Base-by-base conservation (phyloP, 2,888 invertebrate genomes). In the Tetramorium bicarinatum region DNA sequence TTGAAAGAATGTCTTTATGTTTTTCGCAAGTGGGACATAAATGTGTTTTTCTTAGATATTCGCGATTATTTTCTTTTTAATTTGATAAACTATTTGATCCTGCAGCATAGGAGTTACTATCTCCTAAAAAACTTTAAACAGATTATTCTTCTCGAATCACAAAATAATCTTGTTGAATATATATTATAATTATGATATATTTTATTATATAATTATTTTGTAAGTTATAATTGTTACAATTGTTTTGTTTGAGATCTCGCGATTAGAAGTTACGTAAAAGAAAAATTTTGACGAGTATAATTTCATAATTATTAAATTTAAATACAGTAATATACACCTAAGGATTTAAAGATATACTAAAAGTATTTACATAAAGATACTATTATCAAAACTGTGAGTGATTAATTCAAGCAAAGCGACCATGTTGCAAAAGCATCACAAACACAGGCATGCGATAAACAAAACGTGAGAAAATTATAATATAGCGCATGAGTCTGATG, bases 331-430 rank as follows among this genome's bases (percentile, higher is more conserved):
- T 34, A n/a, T 18, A 44, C 11, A 21, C 34, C 21, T 49, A 34
- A 8, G 44, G 4, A 64, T 29, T 44, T 61, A 13, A 47, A 74
- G 2, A 29, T 54, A 34, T 44, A 25, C 66, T 52, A 66, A 18
- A 25, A 66, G 18, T 56, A 79, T 71, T 56, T 47, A 71, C 21
- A 47, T 34, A 11, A 59, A 21, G 13, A 56, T 18, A 34, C 29
- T 44, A 49, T 77, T 77, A 44, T 72, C 9, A 13, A 49, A 80
- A 71, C 7, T 47, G 21, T 34, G 59, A 61, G 15, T n/a, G 47
- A 74, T 72, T 72, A 67, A 72, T 59, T 21, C 59, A 86, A 90
- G 86, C 79, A 41, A 90, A 86, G 86, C 91, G 85, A 82, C 81
- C 83, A 83, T 59, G n/a, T 89, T 59, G 85, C 85, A 81, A 85